Percentiles rank a stretch among this genome's conserved stretches.
Evolutionary conservation across 2,888 invertebrate genomes (phyloP).

Genomic region (Euclidia mi): DNA sequence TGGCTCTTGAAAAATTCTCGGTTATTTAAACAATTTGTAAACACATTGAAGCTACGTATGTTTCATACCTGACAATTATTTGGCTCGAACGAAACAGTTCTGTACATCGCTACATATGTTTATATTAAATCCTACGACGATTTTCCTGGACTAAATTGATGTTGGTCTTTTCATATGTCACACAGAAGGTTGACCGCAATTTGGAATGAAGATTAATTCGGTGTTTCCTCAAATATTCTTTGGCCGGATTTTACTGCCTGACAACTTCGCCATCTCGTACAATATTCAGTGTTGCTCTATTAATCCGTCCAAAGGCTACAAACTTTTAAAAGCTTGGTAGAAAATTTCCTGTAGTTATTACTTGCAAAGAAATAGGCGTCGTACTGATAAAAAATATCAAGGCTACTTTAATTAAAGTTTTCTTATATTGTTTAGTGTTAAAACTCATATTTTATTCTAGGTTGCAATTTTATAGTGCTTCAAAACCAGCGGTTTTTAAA

Average conservation of each 20-base stretch:
- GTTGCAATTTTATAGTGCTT: no score
- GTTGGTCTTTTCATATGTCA: conserved; percentile 20
- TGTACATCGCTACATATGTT: background rate
- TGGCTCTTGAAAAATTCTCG: conserved; percentile 36
- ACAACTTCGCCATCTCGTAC: conserved; percentile 17
- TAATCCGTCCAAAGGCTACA: conserved; percentile 33
- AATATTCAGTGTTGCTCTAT: conserved; percentile 40
- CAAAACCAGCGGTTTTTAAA: no score
- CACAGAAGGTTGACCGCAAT: conserved; percentile 42
- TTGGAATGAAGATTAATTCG: conserved; percentile 41
- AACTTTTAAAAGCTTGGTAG: conserved; percentile 43
- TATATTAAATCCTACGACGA: conserved; percentile 16
- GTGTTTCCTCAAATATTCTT: conserved; percentile 38
- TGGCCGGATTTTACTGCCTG: conserved; percentile 31
- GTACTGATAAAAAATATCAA: conserved; percentile 39
- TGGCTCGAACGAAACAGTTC: conserved; percentile 9
- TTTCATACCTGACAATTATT: conserved; percentile 47
- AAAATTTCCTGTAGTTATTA: conserved; percentile 45
- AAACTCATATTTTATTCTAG: no score
- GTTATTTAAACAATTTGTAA: conserved; percentile 44
- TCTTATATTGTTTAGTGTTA: no score
- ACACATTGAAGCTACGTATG: conserved; percentile 43
- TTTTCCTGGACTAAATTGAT: conserved; percentile 17
- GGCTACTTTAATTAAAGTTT: conserved; percentile 39
- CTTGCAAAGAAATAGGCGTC: conserved; percentile 33